These are phyloP conservation scores for Odontamblyopus rebecca DNA, from an alignment of 2,797 vertebrate genomes.

Conservation along the genomic window DNA sequence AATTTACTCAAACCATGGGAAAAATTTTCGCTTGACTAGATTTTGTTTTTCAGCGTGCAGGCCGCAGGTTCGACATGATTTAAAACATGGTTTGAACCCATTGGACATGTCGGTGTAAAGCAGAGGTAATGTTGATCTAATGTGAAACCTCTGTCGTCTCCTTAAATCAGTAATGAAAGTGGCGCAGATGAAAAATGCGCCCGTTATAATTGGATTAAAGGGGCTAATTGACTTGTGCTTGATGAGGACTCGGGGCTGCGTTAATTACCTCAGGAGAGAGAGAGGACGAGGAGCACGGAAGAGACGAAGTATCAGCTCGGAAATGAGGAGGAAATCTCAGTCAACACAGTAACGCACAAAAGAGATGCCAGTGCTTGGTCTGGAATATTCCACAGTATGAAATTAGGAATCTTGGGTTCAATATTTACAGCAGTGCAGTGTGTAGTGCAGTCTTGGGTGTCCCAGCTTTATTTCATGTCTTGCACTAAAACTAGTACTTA, in stretches of 20 bases:
- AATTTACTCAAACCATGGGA: too few relatives aligned
- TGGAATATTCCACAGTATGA: too few relatives aligned
- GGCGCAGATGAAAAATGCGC: neutral
- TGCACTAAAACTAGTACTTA: too few relatives aligned
- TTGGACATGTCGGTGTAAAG: neutral
- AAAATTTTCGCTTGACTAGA: too few relatives aligned
- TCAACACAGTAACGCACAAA: too few relatives aligned
- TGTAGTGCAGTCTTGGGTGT: too few relatives aligned
- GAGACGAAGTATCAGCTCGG: neutral
- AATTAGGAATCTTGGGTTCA: too few relatives aligned
- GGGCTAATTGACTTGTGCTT: constrained; percentile 4
- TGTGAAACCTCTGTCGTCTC: neutral
- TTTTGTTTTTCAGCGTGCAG: too few relatives aligned
- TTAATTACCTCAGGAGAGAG: constrained; percentile 10
- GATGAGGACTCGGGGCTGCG: neutral
- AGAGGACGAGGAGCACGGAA: neutral
- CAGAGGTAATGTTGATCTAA: neutral
- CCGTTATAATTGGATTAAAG: constrained; percentile 2
- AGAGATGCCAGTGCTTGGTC: too few relatives aligned
- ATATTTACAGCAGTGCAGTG: too few relatives aligned
- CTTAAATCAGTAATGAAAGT: neutral
- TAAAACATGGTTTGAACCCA: neutral
- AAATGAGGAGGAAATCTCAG: neutral
- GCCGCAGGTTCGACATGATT: neutral
- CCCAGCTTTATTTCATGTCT: too few relatives aligned